Evolutionary conservation across 2,888 invertebrate genomes (phyloP).

Genomic region (Hermaeophaga mercurialis): DNA sequence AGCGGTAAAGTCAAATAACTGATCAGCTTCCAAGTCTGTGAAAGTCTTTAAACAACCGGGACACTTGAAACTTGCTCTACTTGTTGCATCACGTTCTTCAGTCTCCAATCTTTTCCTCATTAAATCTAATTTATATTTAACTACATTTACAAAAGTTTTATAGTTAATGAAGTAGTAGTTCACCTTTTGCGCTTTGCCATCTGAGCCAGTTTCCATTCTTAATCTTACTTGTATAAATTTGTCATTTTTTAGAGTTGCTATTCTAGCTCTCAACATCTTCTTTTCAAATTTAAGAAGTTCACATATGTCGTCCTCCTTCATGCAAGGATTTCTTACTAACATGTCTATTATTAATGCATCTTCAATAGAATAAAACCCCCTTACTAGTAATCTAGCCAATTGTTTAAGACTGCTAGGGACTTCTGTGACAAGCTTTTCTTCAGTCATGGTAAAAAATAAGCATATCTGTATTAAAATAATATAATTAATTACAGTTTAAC

Average conservation of each 20-base stretch:
- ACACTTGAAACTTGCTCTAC: slow-evolving; percentile 94
- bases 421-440: slow-evolving; percentile 82
- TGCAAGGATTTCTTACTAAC: slow-evolving; percentile 93
- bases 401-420: slow-evolving; percentile 93
- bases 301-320: slow-evolving; percentile 90
- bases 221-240: slow-evolving; percentile 92
- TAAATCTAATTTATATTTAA: slow-evolving; percentile 95
- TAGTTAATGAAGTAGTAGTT: slow-evolving; percentile 98
- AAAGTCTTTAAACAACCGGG: slow-evolving; percentile 90
- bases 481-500: no score
- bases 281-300: slow-evolving; percentile 92
- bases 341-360: slow-evolving; percentile 94
- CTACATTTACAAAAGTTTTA: slow-evolving; percentile 95
- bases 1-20: slow-evolving; percentile 82
- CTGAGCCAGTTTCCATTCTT: slow-evolving; percentile 93
- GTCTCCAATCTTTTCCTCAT: slow-evolving; percentile 96
- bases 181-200: slow-evolving; percentile 93
- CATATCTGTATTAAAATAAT: background rate
- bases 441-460: slow-evolving; percentile 60
- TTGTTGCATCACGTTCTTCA: slow-evolving; percentile 92
- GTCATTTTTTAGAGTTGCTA: slow-evolving; percentile 85
- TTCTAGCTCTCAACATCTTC: slow-evolving; percentile 88
- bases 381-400: slow-evolving; percentile 85
- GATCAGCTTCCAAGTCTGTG: slow-evolving; percentile 94
- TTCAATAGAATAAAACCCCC: slow-evolving; percentile 93